Base-by-base conservation (phyloP, 2,797 vertebrate species). In the Anableps anableps region DNA sequence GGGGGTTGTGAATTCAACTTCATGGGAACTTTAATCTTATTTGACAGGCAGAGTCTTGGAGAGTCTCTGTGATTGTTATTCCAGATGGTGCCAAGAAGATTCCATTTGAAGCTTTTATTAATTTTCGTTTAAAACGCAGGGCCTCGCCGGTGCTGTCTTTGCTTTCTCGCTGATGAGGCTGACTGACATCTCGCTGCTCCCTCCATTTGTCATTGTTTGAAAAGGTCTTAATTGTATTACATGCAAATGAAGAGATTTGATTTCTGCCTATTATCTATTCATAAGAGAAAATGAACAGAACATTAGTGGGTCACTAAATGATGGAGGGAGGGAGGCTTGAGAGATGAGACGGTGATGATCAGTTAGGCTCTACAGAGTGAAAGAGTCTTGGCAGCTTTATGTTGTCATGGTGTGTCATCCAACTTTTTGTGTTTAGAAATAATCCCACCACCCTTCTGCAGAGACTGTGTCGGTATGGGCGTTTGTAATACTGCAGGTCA, bases 181-280 rank as follows among this genome's bases (percentile, higher is more conserved):
- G 97, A 98, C 96, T 98, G 97, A 97, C 97, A 97, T 95, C 95
- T 96, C 95, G 95, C 96, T 95, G 96, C 96, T 96, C 96, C 96
- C 95, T 96, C 97, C 97, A 98, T 98, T 97, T 97, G 97, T 98
- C 97, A 97, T 97, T 96, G 96, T 98, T 98, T 97, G 96, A 97
- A 97, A 96, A 96, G 96, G 95, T 98, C 97, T 97, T 98, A 98
- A 98, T 98, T 97, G 95, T 96, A 97, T 98, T 98, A 98, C 97
- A 98, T 97, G 96, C 97, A 98, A 98, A 98, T 98, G 97, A 98
- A 98, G 97, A 97, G 97, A 98, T 98, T 98, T 96, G 97, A 97
- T 98, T 97, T 97, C 95, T 96, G 96, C 83, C 96, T 96, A 98
- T 98, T 98, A 98, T 98, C 97, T 97, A 88, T 97, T 97, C 97